Conservation (phyloP, 2,797 vertebrate species). For the Rhinoraja longicauda region DNA sequence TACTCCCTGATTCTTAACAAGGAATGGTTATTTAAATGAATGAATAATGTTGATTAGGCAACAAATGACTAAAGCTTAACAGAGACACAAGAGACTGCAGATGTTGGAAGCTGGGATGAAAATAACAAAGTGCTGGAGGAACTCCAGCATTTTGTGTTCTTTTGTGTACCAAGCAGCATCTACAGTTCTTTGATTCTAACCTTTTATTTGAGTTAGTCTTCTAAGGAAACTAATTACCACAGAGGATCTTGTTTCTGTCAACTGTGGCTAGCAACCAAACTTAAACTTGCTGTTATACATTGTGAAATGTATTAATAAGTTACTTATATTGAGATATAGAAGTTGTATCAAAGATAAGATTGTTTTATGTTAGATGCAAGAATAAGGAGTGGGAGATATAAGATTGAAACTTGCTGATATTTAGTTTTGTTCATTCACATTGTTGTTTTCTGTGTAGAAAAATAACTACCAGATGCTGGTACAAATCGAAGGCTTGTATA, state of each 20-base stretch:
- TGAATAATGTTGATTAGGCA: neutral
- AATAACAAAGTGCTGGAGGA: too few relatives aligned
- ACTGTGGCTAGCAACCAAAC: neutral
- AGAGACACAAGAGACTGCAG: too few relatives aligned
- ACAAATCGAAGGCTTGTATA: too few relatives aligned
- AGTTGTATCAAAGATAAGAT: neutral
- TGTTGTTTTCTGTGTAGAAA: too few relatives aligned
- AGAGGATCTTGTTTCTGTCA: neutral
- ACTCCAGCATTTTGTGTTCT: too few relatives aligned
- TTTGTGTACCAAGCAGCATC: too few relatives aligned
- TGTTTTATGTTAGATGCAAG: neutral
- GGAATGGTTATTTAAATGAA: slow-evolving; percentile 31
- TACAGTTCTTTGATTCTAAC: too few relatives aligned
- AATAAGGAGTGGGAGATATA: neutral
- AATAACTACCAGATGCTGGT: too few relatives aligned
- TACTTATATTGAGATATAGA: neutral
- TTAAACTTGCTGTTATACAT: neutral
- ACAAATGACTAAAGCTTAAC: too few relatives aligned
- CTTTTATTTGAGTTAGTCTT: neutral
- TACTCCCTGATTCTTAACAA: neutral
- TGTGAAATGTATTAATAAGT: neutral
- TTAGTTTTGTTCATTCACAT: too few relatives aligned
- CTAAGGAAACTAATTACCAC: neutral
- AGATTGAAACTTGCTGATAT: neutral
- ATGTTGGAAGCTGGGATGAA: too few relatives aligned